Evolutionary conservation across 2,888 invertebrate genomes (phyloP).

Genomic region (Thalpophila matura): DNA sequence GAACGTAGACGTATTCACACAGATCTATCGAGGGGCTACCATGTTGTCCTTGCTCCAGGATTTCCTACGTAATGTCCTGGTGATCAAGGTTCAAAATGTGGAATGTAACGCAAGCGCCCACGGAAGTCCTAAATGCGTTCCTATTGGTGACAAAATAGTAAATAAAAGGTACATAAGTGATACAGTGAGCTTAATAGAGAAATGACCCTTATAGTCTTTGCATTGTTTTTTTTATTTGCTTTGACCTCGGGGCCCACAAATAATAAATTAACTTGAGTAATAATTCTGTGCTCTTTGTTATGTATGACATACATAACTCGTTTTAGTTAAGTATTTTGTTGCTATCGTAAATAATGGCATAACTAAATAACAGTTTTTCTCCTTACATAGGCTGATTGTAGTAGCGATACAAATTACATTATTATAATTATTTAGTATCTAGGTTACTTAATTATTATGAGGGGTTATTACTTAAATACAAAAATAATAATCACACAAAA

Average conservation of each 20-base stretch:
- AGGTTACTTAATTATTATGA: no score
- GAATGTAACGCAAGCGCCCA: conserved; percentile 30
- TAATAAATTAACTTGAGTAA: conserved; percentile 27
- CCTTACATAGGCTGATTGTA: neutral
- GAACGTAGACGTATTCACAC: conserved; percentile 68
- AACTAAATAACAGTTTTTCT: neutral
- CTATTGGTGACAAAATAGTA: conserved; percentile 66
- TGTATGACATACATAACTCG: conserved; percentile 19
- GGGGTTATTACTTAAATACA: no score
- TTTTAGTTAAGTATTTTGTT: conserved; percentile 7
- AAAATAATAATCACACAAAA: no score
- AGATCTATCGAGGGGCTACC: conserved; percentile 56
- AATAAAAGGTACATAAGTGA: conserved; percentile 56
- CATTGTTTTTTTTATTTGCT: conserved; percentile 10
- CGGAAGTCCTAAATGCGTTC: conserved; percentile 63
- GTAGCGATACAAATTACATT: neutral
- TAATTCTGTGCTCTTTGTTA: conserved; percentile 9
- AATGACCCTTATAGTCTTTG: conserved; percentile 24
- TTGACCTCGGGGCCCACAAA: neutral
- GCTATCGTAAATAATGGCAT: conserved; percentile 5
- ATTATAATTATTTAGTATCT: neutral
- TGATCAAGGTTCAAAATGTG: conserved; percentile 56
- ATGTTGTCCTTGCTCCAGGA: conserved; percentile 70
- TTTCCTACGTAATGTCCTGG: conserved; percentile 62
- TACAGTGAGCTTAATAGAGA: conserved; percentile 27